Evolutionary conservation across 2,888 invertebrate genomes (phyloP).

Genomic region (Scelioninae gen. 1): DNA sequence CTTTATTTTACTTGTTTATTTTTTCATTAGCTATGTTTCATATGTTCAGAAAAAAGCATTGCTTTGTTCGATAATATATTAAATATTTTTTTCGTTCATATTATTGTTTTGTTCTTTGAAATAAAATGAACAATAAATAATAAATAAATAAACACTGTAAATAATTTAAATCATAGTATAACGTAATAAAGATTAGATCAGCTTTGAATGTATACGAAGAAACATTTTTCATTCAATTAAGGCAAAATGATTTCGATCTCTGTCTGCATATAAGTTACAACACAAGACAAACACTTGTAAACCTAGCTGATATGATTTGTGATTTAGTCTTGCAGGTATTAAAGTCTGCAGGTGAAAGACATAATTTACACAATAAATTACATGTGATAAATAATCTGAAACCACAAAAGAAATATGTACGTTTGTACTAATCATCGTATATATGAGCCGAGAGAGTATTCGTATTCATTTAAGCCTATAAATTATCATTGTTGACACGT

Average conservation of each 20-base stretch:
- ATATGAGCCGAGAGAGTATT: slow-evolving; percentile 12
- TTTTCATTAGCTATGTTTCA: slow-evolving; percentile 11
- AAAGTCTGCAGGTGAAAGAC: slow-evolving; percentile 53
- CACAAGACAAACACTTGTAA: slow-evolving; percentile 42
- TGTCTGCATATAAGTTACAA: slow-evolving; percentile 22
- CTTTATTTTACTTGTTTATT: slow-evolving; percentile 16
- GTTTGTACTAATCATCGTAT: slow-evolving; percentile 26
- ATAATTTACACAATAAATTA: slow-evolving; percentile 51
- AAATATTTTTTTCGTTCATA: too few species aligned
- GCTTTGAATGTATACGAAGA: slow-evolving; percentile 9
- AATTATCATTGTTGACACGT: slow-evolving; percentile 21
- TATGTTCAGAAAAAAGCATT: slow-evolving; percentile 19
- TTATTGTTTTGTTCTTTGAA: too few species aligned
- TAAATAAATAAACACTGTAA: background rate
- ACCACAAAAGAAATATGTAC: slow-evolving; percentile 33
- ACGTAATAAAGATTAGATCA: slow-evolving; percentile 35
- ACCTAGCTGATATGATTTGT: slow-evolving; percentile 44
- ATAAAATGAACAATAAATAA: too few species aligned
- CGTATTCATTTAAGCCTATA: slow-evolving; percentile 11
- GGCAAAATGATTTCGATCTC: slow-evolving; percentile 46
- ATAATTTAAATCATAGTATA: background rate
- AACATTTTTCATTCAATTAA: slow-evolving; percentile 58
- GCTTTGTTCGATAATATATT: slow-evolving; percentile 30
- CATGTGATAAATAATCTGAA: slow-evolving; percentile 38
- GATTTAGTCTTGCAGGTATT: slow-evolving; percentile 27